Base-by-base conservation (phyloP, 2,113 vertebrate genomes). In the Pipa parva region DNA sequence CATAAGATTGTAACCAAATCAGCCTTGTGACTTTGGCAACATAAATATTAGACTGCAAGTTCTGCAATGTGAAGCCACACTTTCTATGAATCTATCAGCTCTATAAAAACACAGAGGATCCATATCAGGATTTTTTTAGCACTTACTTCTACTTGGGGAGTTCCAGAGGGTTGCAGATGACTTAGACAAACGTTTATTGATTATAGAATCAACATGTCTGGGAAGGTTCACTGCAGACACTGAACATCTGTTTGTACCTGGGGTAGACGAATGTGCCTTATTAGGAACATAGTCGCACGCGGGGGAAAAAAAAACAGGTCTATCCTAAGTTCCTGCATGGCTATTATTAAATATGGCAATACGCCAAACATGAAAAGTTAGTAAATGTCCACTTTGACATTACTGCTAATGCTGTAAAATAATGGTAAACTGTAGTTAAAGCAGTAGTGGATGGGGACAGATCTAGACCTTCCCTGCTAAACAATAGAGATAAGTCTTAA, bases 141-240 rank as follows among this genome's bases (percentile, higher is more conserved):
- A 82, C 97, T 97, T 99, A 98, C 95, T 98, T 98, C 94, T 96
- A 92, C 89, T 92, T 87, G 97, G 97, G 77, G 97, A 96, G 88
- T 92, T 99, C 97, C 97, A 99, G 83, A 99, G 92, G 71, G 97
- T 98, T 84, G 95, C 95, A 4, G 97, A 98, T 87, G 95, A 98
- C 89, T 98, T 99, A 93, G 97, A 99, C 89, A 99, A 93, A 78
- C 97, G 90, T 89, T 98, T 98, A 94, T 95, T 97, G 92, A 99
- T 90, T 87, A 95, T 93, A 87, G 93, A 93, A 85, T 98, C 95
- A 93, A 97, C 94, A 73, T 99, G 95, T 95, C 96, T 98, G 86
- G 97, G 94, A 76, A 99, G 93, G 91, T 98, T 99, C 92, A 97
- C 95, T 74, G 95, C 92, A 77, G 95, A 99, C 85, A 97, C 78